Evolutionary conservation across 2,797 vertebrate species (phyloP).

Genomic region (Dallia pectoralis): DNA sequence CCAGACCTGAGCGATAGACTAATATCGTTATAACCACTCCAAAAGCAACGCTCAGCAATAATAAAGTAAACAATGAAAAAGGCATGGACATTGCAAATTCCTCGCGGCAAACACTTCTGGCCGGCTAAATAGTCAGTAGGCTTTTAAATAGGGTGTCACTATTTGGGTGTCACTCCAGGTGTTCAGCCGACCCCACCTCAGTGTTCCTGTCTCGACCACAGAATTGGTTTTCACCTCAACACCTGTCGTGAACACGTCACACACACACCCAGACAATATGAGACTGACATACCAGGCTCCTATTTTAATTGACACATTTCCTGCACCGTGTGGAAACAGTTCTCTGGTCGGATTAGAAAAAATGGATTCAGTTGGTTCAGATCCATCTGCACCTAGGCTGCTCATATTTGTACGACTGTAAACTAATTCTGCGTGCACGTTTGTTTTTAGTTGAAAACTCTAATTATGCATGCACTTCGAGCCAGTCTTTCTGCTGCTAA

Average conservation of each 20-base stretch:
- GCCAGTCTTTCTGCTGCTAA: slow-evolving; percentile 21
- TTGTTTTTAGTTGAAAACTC: too few species aligned
- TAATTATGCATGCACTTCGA: too few species aligned
- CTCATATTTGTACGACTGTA: slow-evolving; percentile 37
- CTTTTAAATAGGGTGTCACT: not conserved
- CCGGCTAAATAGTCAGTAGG: not conserved
- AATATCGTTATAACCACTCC: not conserved
- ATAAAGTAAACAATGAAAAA: not conserved
- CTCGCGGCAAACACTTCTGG: not conserved
- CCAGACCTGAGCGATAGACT: not conserved
- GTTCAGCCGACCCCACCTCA: not conserved
- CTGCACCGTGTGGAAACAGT: slow-evolving; percentile 41
- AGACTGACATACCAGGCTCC: slow-evolving; percentile 11
- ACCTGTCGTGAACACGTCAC: slow-evolving; percentile 15
- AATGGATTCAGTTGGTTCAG: slow-evolving; percentile 28
- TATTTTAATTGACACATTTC: slow-evolving; percentile 32
- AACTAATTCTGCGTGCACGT: not conserved
- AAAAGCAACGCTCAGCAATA: not conserved
- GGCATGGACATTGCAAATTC: not conserved
- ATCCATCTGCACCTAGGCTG: slow-evolving; percentile 40
- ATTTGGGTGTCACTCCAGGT: not conserved
- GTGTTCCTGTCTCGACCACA: slow-evolving; percentile 13
- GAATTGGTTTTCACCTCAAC: slow-evolving; percentile 24
- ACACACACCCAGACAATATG: slow-evolving; percentile 7
- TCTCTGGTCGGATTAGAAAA: slow-evolving; percentile 41